These are phyloP conservation scores for Taenioides sp. DNA, from an alignment of 2,797 vertebrate genomes.

Conservation along the genomic window DNA sequence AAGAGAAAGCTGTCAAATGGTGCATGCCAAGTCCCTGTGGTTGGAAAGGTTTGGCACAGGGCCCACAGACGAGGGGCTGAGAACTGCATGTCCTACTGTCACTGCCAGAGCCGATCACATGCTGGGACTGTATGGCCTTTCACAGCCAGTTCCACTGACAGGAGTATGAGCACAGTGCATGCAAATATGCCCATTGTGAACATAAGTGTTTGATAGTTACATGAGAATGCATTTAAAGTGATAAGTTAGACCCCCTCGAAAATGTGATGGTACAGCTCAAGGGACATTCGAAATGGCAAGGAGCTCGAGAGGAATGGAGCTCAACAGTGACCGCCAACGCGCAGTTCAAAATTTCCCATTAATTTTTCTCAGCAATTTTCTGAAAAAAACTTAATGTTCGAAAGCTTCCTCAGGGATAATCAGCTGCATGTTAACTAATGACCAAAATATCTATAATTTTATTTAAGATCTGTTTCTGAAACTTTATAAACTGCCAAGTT, in stretches of 20 bases:
- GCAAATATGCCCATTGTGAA: neutral
- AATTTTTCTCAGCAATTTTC: no score
- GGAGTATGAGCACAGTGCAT: neutral
- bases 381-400: no score
- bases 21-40: constrained; percentile 40
- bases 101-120: constrained; percentile 7
- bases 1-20: constrained; percentile 42
- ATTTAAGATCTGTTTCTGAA: no score
- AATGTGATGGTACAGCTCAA: no score
- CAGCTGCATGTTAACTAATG: no score
- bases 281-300: no score
- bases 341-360: no score
- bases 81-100: neutral
- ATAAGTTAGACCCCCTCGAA: neutral
- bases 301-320: no score
- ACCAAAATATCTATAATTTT: no score
- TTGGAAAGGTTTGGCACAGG: constrained; percentile 20
- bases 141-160: neutral
- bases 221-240: neutral
- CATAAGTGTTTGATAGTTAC: neutral
- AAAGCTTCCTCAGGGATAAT: no score
- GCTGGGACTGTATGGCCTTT: constrained; percentile 7
- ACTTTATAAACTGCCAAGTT: no score
- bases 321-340: no score
- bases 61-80: constrained; percentile 10